phyloP scores from a whole-genome alignment of 1,140 invertebrate genomes.

The Bactericera cockerelli region DNA sequence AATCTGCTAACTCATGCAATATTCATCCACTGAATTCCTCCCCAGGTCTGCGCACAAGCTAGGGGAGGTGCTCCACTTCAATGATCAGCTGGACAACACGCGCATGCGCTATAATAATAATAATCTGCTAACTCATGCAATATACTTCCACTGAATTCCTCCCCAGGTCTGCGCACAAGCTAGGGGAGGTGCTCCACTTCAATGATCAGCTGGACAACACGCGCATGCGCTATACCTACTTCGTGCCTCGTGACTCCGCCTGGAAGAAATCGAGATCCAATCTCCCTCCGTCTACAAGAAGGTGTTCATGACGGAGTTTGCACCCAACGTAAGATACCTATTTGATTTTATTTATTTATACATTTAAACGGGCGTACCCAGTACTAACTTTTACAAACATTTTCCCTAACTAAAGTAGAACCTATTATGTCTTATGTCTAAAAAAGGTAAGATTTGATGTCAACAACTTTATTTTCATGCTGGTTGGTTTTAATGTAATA shows the following conservation, averaged over 20 bases:
- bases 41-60: slow-evolving; percentile 60
- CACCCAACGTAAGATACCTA: slow-evolving; percentile 63
- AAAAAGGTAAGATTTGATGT: no score
- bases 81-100: slow-evolving; percentile 57
- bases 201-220: slow-evolving; percentile 60
- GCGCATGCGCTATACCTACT: slow-evolving; percentile 72
- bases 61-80: slow-evolving; percentile 55
- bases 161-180: slow-evolving; percentile 57
- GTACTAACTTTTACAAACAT: no score
- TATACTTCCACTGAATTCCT: slow-evolving; percentile 61
- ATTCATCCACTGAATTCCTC: no score
- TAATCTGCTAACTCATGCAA: slow-evolving; percentile 85
- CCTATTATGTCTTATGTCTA: no score
- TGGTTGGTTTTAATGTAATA: no score
- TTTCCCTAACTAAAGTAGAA: no score
- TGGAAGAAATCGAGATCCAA: slow-evolving; percentile 55
- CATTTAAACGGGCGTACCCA: no score
- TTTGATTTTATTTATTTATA: slow-evolving; percentile 72
- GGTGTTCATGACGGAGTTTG: slow-evolving; percentile 61
- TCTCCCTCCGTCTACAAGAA: slow-evolving; percentile 66
- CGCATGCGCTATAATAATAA: slow-evolving; percentile 69
- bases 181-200: slow-evolving; percentile 55
- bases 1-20: no score
- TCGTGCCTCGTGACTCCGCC: slow-evolving; percentile 74
- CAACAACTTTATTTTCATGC: no score